Percentiles rank a stretch among this genome's conserved stretches.
Evolutionary conservation across 2,888 invertebrate genomes (phyloP).

Genomic region (Trachelus tabidus): DNA sequence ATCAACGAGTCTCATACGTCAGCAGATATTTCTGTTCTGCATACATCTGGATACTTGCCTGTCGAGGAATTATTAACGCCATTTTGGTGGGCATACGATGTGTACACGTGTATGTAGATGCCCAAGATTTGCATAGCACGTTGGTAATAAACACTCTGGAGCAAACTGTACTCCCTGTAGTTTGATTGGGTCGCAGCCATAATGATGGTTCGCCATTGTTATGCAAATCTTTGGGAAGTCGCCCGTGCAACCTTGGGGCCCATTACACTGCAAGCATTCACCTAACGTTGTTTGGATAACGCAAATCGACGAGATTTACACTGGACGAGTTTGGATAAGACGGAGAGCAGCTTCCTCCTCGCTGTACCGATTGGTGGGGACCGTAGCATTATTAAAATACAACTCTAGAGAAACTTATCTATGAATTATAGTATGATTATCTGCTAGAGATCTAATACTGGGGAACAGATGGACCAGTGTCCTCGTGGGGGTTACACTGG

Average conservation of each 20-base stretch:
- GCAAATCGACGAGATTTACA: slow-evolving; percentile 36
- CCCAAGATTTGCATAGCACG: slow-evolving; percentile 29
- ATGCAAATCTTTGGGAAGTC: slow-evolving; percentile 59
- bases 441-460: neutral
- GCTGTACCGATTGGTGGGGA: neutral
- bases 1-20: neutral
- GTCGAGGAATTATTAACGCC: neutral
- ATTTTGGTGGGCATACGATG: neutral
- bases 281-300: slow-evolving; percentile 41
- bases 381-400: neutral
- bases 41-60: neutral
- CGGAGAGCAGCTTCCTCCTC: neutral
- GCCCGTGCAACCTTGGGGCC: slow-evolving; percentile 47
- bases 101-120: neutral
- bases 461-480: neutral
- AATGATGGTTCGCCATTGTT: slow-evolving; percentile 60
- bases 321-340: neutral
- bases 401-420: neutral
- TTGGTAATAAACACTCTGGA: slow-evolving; percentile 54
- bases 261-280: slow-evolving; percentile 36
- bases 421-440: neutral
- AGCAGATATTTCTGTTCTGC: neutral
- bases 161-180: slow-evolving; percentile 54
- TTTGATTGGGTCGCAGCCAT: slow-evolving; percentile 61
- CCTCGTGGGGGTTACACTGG: neutral